Evolutionary conservation across 37 sponge, comb jelly and placozoan genomes (phyloP), one percentile per base, ranked within the genome.

Genomic region (Tethya wilhelma): DNA sequence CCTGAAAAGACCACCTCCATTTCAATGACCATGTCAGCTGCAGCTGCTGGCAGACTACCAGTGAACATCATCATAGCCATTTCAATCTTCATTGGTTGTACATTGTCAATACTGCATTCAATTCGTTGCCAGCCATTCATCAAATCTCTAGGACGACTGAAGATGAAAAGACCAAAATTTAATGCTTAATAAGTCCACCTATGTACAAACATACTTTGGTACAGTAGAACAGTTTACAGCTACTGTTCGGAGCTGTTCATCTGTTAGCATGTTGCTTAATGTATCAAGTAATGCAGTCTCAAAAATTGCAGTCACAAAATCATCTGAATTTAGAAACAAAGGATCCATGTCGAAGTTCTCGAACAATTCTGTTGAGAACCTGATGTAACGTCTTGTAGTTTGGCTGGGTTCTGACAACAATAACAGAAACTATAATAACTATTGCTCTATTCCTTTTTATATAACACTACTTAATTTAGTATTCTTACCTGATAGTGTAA

Each of bases 101-200:
- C 5, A 12, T 41, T 69, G 62, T 59, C 62, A 25, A 69, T 34
- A 11, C 23, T 36, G 42, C 69, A 69, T 40, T 41, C 69, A 3
- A 69, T 26, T 40, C 69, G 39, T 11, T 2, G 19, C 69, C 69
- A 11, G 42, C 14, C 23, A 8, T 40, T 69, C n/a, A 25, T 9
- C 22, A 40, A n/a, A 40, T 69, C 69, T 1, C 11, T 26, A 69
- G 69, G 69, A 11, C 69, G 69, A 23, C 69, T 69, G 25, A 6
- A 66, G 5, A 66, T 17, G 32, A 32, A 60, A 30, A n/a, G n/a
- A n/a, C n/a, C n/a, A n/a, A n/a, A n/a, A n/a, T n/a, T n/a, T n/a
- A n/a, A n/a, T n/a, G n/a, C n/a, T 31, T 65, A 65, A 37, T 65
- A 65, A 65, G 5, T 28, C 20, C 31, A 65, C n/a, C 25, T 3